A percentile compares a stretch with the other conserved stretches of the same genome.
Evolutionary conservation across 1,140 invertebrate species (phyloP).

Genomic region (Ladona fulva): DNA sequence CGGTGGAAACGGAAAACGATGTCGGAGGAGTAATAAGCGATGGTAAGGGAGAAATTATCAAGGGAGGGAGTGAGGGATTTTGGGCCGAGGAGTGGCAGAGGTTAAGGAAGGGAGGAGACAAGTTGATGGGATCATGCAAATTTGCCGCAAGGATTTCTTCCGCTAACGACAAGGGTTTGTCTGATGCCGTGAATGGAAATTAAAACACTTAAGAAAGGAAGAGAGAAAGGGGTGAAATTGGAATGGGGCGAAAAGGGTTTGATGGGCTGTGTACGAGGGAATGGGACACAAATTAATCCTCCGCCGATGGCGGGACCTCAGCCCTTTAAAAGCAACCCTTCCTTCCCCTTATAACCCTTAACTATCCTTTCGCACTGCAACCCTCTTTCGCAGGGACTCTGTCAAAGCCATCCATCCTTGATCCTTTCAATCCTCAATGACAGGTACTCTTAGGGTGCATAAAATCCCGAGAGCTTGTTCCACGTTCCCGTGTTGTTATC

Average conservation of each 20-base stretch:
- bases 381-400: not conserved
- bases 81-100: not conserved
- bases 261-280: not conserved
- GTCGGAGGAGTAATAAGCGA: not conserved
- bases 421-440: not conserved
- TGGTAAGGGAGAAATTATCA: not conserved
- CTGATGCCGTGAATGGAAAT: not conserved
- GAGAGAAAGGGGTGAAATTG: not conserved
- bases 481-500: not conserved
- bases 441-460: not conserved
- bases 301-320: not conserved
- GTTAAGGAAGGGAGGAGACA: not conserved
- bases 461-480: not conserved
- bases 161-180: not conserved
- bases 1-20: too few species aligned
- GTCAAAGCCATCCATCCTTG: not conserved
- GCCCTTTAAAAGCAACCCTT: not conserved
- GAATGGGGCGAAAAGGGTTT: not conserved
- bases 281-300: not conserved
- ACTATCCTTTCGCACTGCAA: not conserved
- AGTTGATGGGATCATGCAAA: constrained; percentile 3
- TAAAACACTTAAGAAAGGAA: not conserved
- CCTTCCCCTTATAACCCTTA: not conserved
- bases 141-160: not conserved
- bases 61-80: not conserved